Conservation (phyloP, 2,797 vertebrate species). For the Gila robusta region DNA sequence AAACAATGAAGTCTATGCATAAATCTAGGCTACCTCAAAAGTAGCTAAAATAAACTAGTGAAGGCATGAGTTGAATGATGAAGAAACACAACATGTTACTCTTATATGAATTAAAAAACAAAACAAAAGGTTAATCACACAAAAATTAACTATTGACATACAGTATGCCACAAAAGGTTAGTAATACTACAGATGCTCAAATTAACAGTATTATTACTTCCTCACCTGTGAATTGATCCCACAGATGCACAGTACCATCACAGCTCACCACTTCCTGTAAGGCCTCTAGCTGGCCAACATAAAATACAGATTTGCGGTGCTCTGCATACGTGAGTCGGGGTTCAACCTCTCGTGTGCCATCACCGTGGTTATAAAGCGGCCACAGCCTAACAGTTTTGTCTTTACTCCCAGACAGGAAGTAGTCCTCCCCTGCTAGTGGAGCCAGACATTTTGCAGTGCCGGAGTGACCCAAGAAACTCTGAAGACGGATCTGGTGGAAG, state of each 20-base stretch:
- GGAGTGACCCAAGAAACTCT: slow-evolving; percentile 92
- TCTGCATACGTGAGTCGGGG: slow-evolving; percentile 86
- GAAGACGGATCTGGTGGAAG: slow-evolving; percentile 98
- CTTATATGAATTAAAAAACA: not conserved
- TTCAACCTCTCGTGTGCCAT: slow-evolving; percentile 89
- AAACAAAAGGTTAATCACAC: not conserved
- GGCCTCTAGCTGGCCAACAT: slow-evolving; percentile 90
- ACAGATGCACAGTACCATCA: slow-evolving; percentile 93
- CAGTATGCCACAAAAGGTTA: not conserved
- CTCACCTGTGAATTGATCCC: slow-evolving; percentile 96
- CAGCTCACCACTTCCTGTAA: slow-evolving; percentile 96
- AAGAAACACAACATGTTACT: not conserved
- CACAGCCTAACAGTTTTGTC: slow-evolving; percentile 95
- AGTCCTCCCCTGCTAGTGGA: slow-evolving; percentile 90
- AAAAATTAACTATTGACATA: not conserved
- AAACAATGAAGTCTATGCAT: not conserved
- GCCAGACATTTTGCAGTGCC: slow-evolving; percentile 92
- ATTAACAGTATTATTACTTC: not conserved
- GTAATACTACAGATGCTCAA: not conserved
- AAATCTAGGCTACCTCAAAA: too few relatives aligned
- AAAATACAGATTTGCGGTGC: slow-evolving; percentile 94
- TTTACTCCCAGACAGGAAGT: slow-evolving; percentile 96
- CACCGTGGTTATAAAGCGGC: slow-evolving; percentile 94
- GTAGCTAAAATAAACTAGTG: not conserved
- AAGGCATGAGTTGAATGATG: not conserved